A percentile compares a stretch with the other conserved stretches of the same genome.
Evolutionary conservation across 2,113 vertebrate genomes (phyloP).

Genomic region (Mormoops blainvillei): DNA sequence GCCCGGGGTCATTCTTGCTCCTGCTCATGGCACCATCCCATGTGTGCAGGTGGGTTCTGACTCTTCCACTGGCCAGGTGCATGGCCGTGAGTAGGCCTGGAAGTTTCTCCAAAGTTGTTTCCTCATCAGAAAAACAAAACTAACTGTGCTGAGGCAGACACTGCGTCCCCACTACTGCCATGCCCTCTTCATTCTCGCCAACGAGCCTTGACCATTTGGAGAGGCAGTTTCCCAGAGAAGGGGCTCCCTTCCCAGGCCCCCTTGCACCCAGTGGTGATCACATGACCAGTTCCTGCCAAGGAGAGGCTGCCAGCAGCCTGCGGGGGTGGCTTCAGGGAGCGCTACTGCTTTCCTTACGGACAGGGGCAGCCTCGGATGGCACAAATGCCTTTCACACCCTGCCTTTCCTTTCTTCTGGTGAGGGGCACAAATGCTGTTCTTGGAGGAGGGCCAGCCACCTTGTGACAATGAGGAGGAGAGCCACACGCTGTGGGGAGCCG

Average conservation of each 20-base stretch:
- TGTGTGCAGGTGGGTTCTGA: too few relatives aligned
- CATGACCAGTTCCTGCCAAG: neutral
- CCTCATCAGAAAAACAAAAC: neutral
- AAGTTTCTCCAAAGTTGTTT: neutral
- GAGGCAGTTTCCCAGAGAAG: neutral
- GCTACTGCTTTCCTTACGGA: neutral
- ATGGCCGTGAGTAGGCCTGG: neutral
- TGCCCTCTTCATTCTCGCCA: fast-evolving
- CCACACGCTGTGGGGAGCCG: neutral
- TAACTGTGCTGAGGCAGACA: neutral
- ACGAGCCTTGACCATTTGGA: fast-evolving
- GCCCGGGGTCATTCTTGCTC: neutral
- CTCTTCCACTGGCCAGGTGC: neutral
- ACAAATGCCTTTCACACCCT: neutral
- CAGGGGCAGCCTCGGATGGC: neutral
- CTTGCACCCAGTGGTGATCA: neutral
- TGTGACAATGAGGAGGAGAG: neutral
- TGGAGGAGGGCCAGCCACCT: neutral
- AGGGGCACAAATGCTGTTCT: neutral
- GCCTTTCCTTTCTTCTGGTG: neutral
- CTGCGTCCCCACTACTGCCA: neutral
- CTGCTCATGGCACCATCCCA: fast-evolving
- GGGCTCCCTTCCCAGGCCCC: neutral
- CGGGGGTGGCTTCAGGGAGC: neutral
- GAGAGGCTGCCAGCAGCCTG: neutral